phyloP scores from a whole-genome alignment of 2,888 invertebrate genomes.

The Matsumyia berberina region DNA sequence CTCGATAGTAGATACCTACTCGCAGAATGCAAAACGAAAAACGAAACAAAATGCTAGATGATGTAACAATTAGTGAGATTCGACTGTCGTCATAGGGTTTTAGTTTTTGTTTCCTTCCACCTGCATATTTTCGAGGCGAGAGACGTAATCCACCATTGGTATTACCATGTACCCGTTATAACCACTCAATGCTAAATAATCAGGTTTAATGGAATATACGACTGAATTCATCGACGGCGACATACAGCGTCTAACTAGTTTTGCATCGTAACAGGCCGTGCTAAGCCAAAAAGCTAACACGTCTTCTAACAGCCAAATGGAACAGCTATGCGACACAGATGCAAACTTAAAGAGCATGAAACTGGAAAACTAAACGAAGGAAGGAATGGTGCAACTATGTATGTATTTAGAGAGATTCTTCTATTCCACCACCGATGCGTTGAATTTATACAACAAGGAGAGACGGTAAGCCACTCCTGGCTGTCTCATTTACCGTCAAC shows the following conservation, averaged over 20 bases:
- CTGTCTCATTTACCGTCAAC: no score
- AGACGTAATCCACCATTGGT: slow-evolving; percentile 9
- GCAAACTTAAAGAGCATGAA: background rate
- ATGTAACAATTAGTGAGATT: background rate
- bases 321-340: slow-evolving; percentile 7
- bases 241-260: slow-evolving; percentile 8
- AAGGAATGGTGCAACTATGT: no score
- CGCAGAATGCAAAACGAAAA: slow-evolving; percentile 1
- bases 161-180: slow-evolving; percentile 20
- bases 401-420: no score
- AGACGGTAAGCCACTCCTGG: no score
- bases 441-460: no score
- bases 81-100: slow-evolving; percentile 10
- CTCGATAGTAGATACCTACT: background rate
- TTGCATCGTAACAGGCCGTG: slow-evolving; percentile 22
- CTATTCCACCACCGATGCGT: no score
- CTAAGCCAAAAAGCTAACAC: background rate
- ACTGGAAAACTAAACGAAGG: no score
- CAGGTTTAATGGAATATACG: slow-evolving; percentile 6
- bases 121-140: background rate
- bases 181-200: slow-evolving; percentile 20
- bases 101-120: slow-evolving; percentile 1
- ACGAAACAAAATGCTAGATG: background rate
- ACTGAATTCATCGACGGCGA: background rate
- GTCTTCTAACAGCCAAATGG: background rate